Evolutionary conservation across 2,113 vertebrate genomes (phyloP), one percentile per base, ranked within the genome.

Genomic region (Otolemur garnettii): DNA sequence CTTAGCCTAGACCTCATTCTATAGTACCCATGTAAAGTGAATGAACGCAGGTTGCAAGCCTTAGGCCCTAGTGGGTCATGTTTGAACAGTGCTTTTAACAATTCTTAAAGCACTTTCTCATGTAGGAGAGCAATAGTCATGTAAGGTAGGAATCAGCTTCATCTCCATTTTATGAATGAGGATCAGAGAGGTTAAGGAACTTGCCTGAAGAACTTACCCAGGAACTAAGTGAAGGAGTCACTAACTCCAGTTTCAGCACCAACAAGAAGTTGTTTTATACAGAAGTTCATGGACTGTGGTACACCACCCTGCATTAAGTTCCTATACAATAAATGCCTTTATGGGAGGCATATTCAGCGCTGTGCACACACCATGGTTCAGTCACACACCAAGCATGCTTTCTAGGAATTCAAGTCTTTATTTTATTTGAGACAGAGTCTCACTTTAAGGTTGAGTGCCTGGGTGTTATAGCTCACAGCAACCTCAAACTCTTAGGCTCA

Each of bases 101-200:
- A 55, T 68, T 94, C 79, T 59, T 82, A 66, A 91, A 90, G 38
- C 42, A 42, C 21, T 78, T 60, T 92, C 53, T 92, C 38, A 38
- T 62, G 18, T 33, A 28, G n/a, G 57, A 81, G 57, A 90, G 72
- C 33, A 79, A 53, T 10, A 74, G 26, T 55, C 68, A 33, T 30
- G 30, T 21, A 21, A 68, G 6, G 11, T 53, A 78, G 7, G 19
- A 1, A 38, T 81, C 14, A 33, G 45, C 50, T 24, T 45, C 60
- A 83, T 68, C 59, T 68, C 6, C 28, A 24, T 38, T 75, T 55
- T 21, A n/a, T 59, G 72, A 13, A 26, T 69, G 12, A 81, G 26
- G 17, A 57, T 26, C 4, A 90, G 21, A 78, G 53, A 83, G 17
- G 66, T 66, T 95, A 71, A 57, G 55, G 26, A 78, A 21, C 82